Evolutionary conservation across 1,140 invertebrate species (phyloP), one percentile per base, ranked within the genome.

Genomic region (Platyscapa corneri): DNA sequence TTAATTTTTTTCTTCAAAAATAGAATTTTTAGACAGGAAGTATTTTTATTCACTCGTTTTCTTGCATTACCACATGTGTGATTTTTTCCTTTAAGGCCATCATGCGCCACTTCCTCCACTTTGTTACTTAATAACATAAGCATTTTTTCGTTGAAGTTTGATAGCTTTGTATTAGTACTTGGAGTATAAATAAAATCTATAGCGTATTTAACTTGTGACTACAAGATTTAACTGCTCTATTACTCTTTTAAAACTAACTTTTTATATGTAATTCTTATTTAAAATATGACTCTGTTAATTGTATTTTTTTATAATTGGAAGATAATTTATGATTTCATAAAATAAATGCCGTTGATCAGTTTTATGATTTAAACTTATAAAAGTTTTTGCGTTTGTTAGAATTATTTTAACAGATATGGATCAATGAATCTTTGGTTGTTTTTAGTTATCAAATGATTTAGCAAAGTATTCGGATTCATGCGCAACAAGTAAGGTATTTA

Each of bases 91-190:
- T 70, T 75, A 82, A 64, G 84, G 70, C 72, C 39, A 67, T 27
- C 27, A 16, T 37, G 74, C 70, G 64, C 74, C 74, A 86, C 79
- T 32, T 82, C 27, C 34, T 79, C 75, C 34, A 34, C 46, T 86
- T 80, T 86, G 85, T 86, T 86, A 86, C 85, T 80, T 86, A 86
- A 83, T 86, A 79, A 86, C 72, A 74, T 86, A 83, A 83, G 84
- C 74, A 86, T 83, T 83, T 82, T 86, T 83, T 86, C 74, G 84
- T 86, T 86, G 8, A 86, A 82, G 84, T 86, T 86, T 86, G 80
- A 86, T 82, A 86, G 34, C 32, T 77, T 60, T 42, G 56, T 86
- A 39, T 82, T 86, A 86, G 80, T 86, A 46, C 42, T 82, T 53
- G 53, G 65, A 37, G n/a, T 60, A 78, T 74, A 60, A 86, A 80